Evolutionary conservation across 2,113 vertebrate species (phyloP), one percentile per base, ranked within the genome.

Genomic region (Passer montanus): DNA sequence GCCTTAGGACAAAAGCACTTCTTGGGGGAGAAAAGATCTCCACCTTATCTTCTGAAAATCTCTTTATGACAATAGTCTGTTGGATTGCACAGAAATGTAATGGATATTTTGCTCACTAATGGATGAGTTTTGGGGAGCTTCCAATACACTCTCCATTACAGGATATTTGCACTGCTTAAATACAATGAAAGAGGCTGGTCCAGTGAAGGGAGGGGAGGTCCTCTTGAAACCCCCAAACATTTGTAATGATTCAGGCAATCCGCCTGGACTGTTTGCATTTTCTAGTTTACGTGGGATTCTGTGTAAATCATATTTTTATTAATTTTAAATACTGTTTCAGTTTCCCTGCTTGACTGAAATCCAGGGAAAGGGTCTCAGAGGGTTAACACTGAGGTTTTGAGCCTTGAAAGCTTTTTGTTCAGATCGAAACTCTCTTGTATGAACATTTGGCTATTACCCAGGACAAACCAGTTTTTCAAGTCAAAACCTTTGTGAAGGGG

Each of bases 381-480:
- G 86, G 96, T 94, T 97, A 97, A 96, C 15, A 8, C 47, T 64
- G 76, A 86, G 58, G 39, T 89, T 95, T 84, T 84, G 63, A 81
- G 86, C 88, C 66, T 58, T 83, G 76, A 83, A 86, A 95, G 64
- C 55, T 93, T 64, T 95, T 92, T 93, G 80, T 93, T 94, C 43
- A 15, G 69, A 63, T 87, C 33, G 39, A 95, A 91, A 78, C 60
- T 77, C 70, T 63, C 80, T 92, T 87, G 50, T 74, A 74, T 88
- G 80, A 95, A 39, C 64, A 44, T 33, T 89, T 97, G 96, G 94
- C 94, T 84, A 23, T 87, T 44, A 56, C 76, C 77, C 94, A 95
- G 95, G 72, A 50, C 83, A 89, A 95, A 95, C 94, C 87, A 90
- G 95, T 97, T 96, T 94, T 96, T 94, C 96, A 84, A 92, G 93